Conservation (phyloP, 2,113 vertebrate genomes). For the Corythoichthys intestinalis region DNA sequence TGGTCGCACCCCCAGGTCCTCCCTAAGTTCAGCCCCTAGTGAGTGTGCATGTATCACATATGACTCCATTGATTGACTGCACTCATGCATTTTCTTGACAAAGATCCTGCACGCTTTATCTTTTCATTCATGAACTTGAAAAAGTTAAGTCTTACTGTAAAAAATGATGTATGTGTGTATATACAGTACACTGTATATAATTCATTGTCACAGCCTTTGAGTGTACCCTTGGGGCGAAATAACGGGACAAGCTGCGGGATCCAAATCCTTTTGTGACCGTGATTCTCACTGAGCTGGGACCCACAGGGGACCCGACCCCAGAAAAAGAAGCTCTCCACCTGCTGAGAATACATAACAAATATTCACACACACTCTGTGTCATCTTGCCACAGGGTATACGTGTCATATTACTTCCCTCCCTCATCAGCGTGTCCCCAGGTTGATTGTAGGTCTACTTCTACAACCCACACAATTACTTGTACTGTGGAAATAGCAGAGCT, state of each 20-base stretch:
- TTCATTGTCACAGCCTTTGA: not conserved
- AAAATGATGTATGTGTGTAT: not conserved
- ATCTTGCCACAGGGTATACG: constrained; percentile 4
- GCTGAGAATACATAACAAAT: constrained; percentile 39
- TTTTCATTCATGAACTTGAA: too few relatives aligned
- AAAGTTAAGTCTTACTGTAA: too few relatives aligned
- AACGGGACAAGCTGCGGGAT: constrained; percentile 61
- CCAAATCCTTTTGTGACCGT: constrained; percentile 60
- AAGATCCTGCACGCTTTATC: too few relatives aligned
- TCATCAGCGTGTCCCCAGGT: constrained; percentile 3
- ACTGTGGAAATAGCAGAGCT: constrained; percentile 24
- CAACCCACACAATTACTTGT: constrained; percentile 18
- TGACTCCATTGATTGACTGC: too few relatives aligned
- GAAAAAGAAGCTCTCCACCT: constrained; percentile 54
- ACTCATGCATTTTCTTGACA: too few relatives aligned
- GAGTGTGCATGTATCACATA: too few relatives aligned
- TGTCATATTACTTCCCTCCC: not conserved
- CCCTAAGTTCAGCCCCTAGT: too few relatives aligned
- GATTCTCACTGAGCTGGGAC: constrained; percentile 59
- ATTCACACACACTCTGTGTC: constrained; percentile 24
- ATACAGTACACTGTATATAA: not conserved
- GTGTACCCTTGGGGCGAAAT: constrained; percentile 34
- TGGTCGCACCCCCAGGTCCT: too few relatives aligned
- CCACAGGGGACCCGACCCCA: constrained; percentile 54
- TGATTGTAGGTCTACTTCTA: constrained; percentile 13